Percentiles rank a stretch among this genome's conserved stretches.
Evolutionary conservation across 1,140 invertebrate species (phyloP).

Genomic region (Orius insidiosus): DNA sequence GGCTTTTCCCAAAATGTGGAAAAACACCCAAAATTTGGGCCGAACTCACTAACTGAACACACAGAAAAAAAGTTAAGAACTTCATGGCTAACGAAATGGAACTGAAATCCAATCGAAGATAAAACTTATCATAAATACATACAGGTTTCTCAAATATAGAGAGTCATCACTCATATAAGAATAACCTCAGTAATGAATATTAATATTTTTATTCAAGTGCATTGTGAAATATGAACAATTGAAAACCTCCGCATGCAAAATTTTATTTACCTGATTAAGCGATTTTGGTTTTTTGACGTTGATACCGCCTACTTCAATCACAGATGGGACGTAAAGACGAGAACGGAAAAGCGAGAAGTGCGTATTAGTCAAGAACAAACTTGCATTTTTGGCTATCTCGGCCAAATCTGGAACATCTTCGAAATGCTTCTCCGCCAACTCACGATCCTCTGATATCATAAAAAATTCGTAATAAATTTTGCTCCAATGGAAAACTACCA

Average conservation of each 20-base stretch:
- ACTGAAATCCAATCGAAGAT: too few relatives aligned
- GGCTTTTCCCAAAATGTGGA: slow-evolving; percentile 22
- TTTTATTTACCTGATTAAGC: slow-evolving; percentile 35
- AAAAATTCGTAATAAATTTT: too few relatives aligned
- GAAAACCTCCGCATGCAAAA: background rate
- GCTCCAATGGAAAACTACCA: too few relatives aligned
- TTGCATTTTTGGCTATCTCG: slow-evolving; percentile 25
- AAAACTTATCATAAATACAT: too few relatives aligned
- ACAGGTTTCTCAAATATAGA: too few relatives aligned
- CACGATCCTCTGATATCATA: too few relatives aligned
- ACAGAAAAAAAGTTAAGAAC: background rate
- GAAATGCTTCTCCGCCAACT: slow-evolving; percentile 4
- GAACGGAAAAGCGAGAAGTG: slow-evolving; percentile 24
- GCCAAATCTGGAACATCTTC: slow-evolving; percentile 25
- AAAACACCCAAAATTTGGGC: slow-evolving; percentile 23
- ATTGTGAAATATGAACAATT: background rate
- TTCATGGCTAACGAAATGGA: background rate
- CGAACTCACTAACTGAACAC: background rate
- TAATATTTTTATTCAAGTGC: too few relatives aligned
- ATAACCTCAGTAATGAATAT: too few relatives aligned
- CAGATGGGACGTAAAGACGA: slow-evolving; percentile 23
- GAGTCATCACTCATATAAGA: too few relatives aligned
- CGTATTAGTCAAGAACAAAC: slow-evolving; percentile 26
- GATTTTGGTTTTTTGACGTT: slow-evolving; percentile 31
- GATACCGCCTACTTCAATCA: slow-evolving; percentile 29